phyloP scores from a whole-genome alignment of 1,140 invertebrate genomes.

The Zaprionus inermis region DNA sequence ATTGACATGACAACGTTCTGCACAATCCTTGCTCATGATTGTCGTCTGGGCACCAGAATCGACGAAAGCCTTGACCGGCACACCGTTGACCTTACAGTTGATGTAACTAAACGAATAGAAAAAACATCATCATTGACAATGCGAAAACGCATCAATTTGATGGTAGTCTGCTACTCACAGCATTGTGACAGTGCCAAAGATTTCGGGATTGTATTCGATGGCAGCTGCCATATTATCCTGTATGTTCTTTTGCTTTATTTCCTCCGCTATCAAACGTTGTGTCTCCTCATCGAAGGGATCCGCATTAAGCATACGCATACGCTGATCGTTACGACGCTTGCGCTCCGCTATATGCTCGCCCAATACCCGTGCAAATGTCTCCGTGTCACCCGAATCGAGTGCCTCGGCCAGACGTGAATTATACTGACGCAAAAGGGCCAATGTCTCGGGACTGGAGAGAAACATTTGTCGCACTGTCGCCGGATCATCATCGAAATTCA shows the following conservation, averaged over 20 bases:
- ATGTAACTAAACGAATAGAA: conserved; percentile 86
- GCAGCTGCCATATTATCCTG: conserved; percentile 99
- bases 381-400: conserved; percentile 92
- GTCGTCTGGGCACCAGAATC: conserved; percentile 98
- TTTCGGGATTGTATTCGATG: conserved; percentile 99
- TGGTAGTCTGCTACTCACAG: conserved; percentile 87
- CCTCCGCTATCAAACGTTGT: conserved; percentile 96
- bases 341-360: conserved; percentile 91
- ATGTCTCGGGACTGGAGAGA: conserved; percentile 95
- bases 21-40: conserved; percentile 96
- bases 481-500: conserved; percentile 91
- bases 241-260: conserved; percentile 97
- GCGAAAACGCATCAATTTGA: too few relatives aligned
- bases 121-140: too few relatives aligned
- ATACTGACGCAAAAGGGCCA: conserved; percentile 96
- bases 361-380: conserved; percentile 92
- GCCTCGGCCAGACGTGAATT: conserved; percentile 97
- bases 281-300: conserved; percentile 98
- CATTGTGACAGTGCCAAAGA: conserved; percentile 98
- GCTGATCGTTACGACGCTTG: conserved; percentile 92
- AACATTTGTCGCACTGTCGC: conserved; percentile 95
- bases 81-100: conserved; percentile 97
- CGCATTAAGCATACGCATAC: conserved; percentile 93
- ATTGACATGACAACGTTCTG: conserved; percentile 98
- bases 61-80: conserved; percentile 98